Evolutionary conservation across 2,888 invertebrate genomes (phyloP), one percentile per base, ranked within the genome.

Genomic region (Synergus gifuensis): DNA sequence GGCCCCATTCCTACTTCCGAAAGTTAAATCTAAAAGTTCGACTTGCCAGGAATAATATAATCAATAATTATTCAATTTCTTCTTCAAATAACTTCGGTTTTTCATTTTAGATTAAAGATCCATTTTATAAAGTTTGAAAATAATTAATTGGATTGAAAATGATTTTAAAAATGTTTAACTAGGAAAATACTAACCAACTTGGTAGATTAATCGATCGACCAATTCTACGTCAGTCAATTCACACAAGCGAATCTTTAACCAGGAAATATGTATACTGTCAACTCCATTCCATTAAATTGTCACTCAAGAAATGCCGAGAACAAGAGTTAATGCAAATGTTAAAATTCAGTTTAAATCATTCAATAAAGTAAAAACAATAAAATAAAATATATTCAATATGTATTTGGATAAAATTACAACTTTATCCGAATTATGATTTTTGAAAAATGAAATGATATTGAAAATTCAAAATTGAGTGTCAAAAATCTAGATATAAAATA

Each of bases 401-500:
- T 28, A 28, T 3, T 28, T 28, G 28, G 28, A 28, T 28, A 28
- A 28, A 28, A 28, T 0, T 28, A 28, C 9, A 42, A 44, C 18
- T 22, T 3, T 42, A 7, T 42, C 40, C 9, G 5, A 62, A 66
- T n/a, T n/a, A 9, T 11, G 3, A 42, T 64, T 14, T 64, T 14
- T 18, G 2, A 8, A 18, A 18, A 42, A 40, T 40, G 18, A 28
- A 49, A 49, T 73, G 5, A 73, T 54, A 54, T 54, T 9, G 36
- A 16, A 11, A 36, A 73, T 73, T 73, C 54, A 73, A 40, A 7
- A 40, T n/a, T 36, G 3, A 73, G n/a, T 40, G 40, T 36, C 73
- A 36, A 54, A n/a, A 73, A 73, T 73, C 11, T 36, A 36, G n/a
- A 58, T 54, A 18, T 73, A 73, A 73, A 36, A 36, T 36, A 7